Conservation (phyloP, 2,113 vertebrate species). For the Narcine bancroftii region DNA sequence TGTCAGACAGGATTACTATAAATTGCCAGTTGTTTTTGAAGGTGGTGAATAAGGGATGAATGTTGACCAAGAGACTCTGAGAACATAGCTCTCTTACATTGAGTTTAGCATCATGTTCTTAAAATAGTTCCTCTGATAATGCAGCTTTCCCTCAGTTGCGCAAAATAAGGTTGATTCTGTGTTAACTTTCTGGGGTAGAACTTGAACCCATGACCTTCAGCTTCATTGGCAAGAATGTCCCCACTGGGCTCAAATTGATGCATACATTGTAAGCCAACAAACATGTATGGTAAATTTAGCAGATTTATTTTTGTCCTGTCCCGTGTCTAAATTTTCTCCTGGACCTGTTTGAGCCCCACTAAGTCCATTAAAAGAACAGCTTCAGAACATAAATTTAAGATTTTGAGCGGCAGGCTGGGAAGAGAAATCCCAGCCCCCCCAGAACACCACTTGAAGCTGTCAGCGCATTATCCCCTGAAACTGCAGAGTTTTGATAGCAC, state of each 20-base stretch:
- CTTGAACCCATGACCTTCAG: neutral
- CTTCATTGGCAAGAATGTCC: neutral
- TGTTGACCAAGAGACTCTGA: neutral
- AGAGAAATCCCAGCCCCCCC: constrained; percentile 35
- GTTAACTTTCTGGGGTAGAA: neutral
- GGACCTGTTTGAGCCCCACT: neutral
- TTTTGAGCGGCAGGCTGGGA: neutral
- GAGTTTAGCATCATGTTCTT: neutral
- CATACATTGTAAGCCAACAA: neutral
- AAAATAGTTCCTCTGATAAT: neutral
- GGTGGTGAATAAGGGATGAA: neutral
- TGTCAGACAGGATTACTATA: neutral
- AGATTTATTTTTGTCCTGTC: neutral
- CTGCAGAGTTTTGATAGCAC: constrained; percentile 37
- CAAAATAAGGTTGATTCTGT: neutral
- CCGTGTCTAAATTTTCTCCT: neutral
- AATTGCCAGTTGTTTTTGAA: neutral
- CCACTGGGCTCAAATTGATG: neutral
- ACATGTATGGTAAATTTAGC: neutral
- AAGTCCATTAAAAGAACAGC: neutral
- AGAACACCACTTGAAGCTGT: constrained; percentile 37
- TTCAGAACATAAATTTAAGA: constrained; percentile 3
- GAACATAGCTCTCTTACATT: neutral
- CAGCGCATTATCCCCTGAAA: constrained; percentile 26
- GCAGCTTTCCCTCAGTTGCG: neutral